Conservation (phyloP, 2,888 invertebrate genomes). For the Noctua janthina region DNA sequence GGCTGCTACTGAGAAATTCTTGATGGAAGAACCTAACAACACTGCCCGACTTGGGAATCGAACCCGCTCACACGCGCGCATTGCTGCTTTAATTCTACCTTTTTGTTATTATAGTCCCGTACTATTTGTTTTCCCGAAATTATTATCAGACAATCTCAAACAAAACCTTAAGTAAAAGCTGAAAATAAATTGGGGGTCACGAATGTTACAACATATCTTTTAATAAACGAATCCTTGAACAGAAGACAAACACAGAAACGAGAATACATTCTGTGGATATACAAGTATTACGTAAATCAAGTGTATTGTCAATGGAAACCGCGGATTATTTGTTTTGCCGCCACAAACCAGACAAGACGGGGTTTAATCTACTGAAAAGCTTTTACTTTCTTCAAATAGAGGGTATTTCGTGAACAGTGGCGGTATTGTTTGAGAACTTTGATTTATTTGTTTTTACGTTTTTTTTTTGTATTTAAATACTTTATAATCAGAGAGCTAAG, state of each 20-base stretch:
- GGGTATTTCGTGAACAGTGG: not conserved
- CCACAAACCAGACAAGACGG: not conserved
- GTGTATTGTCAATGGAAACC: constrained; percentile 12
- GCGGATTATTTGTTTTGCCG: not conserved
- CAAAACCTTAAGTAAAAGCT: not conserved
- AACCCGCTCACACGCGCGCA: no score
- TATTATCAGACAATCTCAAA: not conserved
- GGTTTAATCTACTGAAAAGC: constrained; percentile 19
- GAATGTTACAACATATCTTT: constrained; percentile 1
- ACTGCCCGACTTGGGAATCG: no score
- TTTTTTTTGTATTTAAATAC: not conserved
- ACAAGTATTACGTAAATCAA: constrained; percentile 21
- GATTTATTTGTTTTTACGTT: constrained; percentile 30
- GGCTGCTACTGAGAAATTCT: no score
- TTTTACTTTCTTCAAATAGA: not conserved
- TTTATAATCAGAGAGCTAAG: not conserved
- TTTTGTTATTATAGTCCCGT: not conserved
- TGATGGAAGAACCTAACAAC: no score
- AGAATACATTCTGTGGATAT: constrained; percentile 1
- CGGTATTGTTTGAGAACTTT: constrained; percentile 6
- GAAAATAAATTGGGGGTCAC: not conserved
- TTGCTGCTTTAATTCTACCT: no score
- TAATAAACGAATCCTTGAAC: constrained; percentile 6
- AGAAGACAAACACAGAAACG: not conserved
- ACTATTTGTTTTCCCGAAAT: not conserved